phyloP scores from a whole-genome alignment of 2,888 invertebrate genomes.

The Dolichomitus sp. region DNA sequence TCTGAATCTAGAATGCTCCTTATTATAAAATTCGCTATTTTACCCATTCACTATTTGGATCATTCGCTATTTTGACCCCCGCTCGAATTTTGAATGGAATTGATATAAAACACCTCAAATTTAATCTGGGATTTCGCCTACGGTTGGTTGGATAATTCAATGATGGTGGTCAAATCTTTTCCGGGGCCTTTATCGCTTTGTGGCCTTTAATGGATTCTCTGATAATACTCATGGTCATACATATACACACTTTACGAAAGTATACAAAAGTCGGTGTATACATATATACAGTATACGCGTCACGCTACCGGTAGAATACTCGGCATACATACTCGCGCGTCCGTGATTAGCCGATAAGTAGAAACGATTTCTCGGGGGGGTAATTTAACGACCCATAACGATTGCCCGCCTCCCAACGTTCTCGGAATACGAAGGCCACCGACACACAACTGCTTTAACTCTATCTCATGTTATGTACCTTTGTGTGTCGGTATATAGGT shows the following conservation, averaged over 20 bases:
- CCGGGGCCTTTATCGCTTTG: slow-evolving; percentile 33
- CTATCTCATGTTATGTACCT: background rate
- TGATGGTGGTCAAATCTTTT: background rate
- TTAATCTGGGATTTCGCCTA: slow-evolving; percentile 1
- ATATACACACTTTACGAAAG: slow-evolving; percentile 15
- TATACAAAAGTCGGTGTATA: slow-evolving; percentile 3
- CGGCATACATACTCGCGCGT: slow-evolving; percentile 61
- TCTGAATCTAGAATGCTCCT: too few species aligned
- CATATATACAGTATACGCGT: slow-evolving; percentile 33
- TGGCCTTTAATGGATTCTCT: slow-evolving; percentile 52
- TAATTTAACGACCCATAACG: slow-evolving; percentile 78
- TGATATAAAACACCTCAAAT: too few species aligned
- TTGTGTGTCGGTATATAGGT: background rate
- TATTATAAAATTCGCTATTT: too few species aligned
- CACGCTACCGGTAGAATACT: slow-evolving; percentile 55
- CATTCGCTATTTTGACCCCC: too few species aligned
- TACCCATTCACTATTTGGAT: too few species aligned
- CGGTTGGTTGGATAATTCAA: too few species aligned
- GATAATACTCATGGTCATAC: slow-evolving; percentile 42
- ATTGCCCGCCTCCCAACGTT: slow-evolving; percentile 72
- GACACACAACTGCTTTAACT: slow-evolving; percentile 31
- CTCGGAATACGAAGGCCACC: slow-evolving; percentile 58
- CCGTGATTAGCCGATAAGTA: slow-evolving; percentile 80
- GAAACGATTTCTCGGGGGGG: slow-evolving; percentile 73
- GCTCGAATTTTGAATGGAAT: too few species aligned